Percentiles rank a stretch among this genome's conserved stretches.
Conservation (phyloP, 2,888 invertebrate genomes). For the Caenorhabditis angaria region DNA sequence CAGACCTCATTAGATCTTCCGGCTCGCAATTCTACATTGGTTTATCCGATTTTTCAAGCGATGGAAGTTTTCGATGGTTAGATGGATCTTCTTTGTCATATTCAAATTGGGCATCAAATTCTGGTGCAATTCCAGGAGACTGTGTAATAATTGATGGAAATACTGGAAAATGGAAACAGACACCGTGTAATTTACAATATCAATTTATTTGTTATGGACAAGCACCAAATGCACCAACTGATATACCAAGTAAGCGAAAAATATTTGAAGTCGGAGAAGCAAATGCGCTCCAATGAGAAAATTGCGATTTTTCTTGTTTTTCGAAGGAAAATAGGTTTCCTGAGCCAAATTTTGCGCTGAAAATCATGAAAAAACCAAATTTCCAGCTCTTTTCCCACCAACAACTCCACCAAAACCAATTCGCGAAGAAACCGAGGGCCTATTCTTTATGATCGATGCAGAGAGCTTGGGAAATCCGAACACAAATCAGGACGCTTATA, state of each 20-base stretch:
- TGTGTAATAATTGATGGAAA: neutral
- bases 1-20: neutral
- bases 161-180: neutral
- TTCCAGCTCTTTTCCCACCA: neutral
- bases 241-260: too few relatives aligned
- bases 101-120: slow-evolving; percentile 19
- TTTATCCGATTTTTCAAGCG: slow-evolving; percentile 25
- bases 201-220: neutral
- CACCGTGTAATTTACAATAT: neutral
- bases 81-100: slow-evolving; percentile 25
- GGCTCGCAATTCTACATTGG: slow-evolving; percentile 30
- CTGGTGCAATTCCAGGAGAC: neutral
- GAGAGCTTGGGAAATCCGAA: neutral
- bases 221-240: too few relatives aligned
- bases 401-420: neutral
- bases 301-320: too few relatives aligned
- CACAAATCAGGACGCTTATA: neutral
- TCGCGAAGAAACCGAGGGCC: neutral
- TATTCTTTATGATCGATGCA: neutral
- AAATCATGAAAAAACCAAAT: neutral
- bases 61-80: slow-evolving; percentile 35
- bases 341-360: too few relatives aligned
- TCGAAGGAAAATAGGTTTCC: too few relatives aligned
- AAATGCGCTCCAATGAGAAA: too few relatives aligned
- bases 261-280: too few relatives aligned